phyloP scores from a whole-genome alignment of 2,113 vertebrate species.

The Hippocampus guttulatus region DNA sequence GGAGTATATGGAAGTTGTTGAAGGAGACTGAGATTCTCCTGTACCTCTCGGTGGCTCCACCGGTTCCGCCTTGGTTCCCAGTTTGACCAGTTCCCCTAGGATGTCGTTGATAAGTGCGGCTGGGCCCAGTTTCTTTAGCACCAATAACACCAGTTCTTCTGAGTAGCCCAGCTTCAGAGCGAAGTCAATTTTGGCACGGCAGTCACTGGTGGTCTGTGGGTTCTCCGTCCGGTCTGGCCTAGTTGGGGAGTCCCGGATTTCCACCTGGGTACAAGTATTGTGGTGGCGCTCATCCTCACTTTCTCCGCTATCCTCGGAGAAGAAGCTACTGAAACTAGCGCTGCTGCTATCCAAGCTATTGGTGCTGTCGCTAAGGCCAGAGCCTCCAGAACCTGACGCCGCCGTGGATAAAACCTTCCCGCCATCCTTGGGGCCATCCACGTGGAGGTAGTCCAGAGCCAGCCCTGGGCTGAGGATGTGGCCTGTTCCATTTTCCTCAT shows the following conservation, averaged over 20 bases:
- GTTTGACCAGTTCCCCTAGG: constrained; percentile 94
- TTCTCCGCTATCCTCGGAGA: constrained; percentile 86
- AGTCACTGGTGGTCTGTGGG: constrained; percentile 74
- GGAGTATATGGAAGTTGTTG: constrained; percentile 52
- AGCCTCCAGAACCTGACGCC: not conserved
- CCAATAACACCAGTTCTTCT: constrained; percentile 89
- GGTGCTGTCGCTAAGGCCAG: constrained; percentile 71
- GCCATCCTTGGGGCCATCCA: constrained; percentile 63
- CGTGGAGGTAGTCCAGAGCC: constrained; percentile 82
- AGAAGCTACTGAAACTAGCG: constrained; percentile 55
- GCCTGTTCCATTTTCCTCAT: constrained; percentile 80
- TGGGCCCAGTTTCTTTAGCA: constrained; percentile 89
- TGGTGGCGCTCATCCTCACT: constrained; percentile 79
- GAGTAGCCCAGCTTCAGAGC: constrained; percentile 94
- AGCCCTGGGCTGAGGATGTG: constrained; percentile 77
- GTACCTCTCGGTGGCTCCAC: constrained; percentile 67
- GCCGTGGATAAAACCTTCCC: constrained; percentile 14
- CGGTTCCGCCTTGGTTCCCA: constrained; percentile 85
- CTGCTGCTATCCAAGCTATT: constrained; percentile 44
- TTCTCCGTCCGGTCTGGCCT: constrained; percentile 44
- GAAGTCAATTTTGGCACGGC: constrained; percentile 92
- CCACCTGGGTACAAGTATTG: constrained; percentile 15
- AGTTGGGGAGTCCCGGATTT: constrained; percentile 9
- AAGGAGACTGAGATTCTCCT: constrained; percentile 64
- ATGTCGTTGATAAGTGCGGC: constrained; percentile 94